These are phyloP conservation scores for Apomyelois bistriatella DNA, from an alignment of 2,888 invertebrate genomes.

Conservation along the genomic window DNA sequence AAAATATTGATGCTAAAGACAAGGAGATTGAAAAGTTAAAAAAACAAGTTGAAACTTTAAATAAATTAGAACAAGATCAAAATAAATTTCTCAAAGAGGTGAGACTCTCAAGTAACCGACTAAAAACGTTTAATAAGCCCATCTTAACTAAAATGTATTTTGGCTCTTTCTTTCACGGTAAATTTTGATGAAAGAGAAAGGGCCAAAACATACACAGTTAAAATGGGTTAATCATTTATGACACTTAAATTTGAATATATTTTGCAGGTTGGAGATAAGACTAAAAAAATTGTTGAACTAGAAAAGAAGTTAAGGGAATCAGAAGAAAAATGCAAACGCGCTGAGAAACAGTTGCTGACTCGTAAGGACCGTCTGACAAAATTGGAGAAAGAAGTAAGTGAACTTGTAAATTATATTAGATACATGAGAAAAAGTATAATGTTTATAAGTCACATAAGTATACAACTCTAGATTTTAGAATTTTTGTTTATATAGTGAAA, in stretches of 20 bases:
- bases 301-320: slow-evolving; percentile 84
- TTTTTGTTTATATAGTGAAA: too few species aligned
- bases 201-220: too few species aligned
- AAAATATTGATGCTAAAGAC: slow-evolving; percentile 82
- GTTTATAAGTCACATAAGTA: too few species aligned
- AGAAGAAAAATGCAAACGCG: slow-evolving; percentile 82
- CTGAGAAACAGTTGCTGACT: slow-evolving; percentile 75
- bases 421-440: too few species aligned
- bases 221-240: too few species aligned
- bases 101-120: not conserved
- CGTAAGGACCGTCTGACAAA: slow-evolving; percentile 80
- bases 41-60: slow-evolving; percentile 75
- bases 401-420: too few species aligned
- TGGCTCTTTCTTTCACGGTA: too few species aligned
- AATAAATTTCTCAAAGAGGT: slow-evolving; percentile 81
- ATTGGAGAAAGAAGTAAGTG: slow-evolving; percentile 81
- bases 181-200: too few species aligned
- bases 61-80: slow-evolving; percentile 77
- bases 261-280: slow-evolving; percentile 81
- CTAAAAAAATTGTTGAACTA: slow-evolving; percentile 81
- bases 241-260: slow-evolving; percentile 18
- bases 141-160: too few species aligned
- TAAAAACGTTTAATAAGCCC: too few species aligned
- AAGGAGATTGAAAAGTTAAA: slow-evolving; percentile 82
- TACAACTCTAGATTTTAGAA: not conserved